Base-by-base conservation (phyloP, 2,797 vertebrate genomes). In the Anolis apletophallus region DNA sequence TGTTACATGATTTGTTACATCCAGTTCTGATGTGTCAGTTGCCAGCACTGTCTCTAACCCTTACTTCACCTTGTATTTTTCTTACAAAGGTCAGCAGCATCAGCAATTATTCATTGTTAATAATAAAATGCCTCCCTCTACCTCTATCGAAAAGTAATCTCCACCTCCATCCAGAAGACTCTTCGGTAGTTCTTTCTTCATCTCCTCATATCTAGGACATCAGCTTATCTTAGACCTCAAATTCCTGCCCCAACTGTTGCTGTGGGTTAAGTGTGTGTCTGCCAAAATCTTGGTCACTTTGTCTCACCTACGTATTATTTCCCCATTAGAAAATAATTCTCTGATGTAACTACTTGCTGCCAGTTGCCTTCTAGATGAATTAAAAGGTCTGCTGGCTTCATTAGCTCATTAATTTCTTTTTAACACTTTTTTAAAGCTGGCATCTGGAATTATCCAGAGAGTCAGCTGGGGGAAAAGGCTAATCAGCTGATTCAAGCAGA, bases 351-450 rank as follows among this genome's bases (percentile, higher is more conserved):
- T 4, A 50, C 46, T 13, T 34, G 10, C 10, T 69, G 80, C 46
- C 83, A 69, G 16, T 17, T 40, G 17, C 40, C 11, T 36, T n/a
- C 67, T 34, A 78, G 17, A 19, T 78, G 23, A 85, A 69, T 29
- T 55, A 55, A 78, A 69, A 69, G 9, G 72, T 40, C 40, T 57
- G 36, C 46, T 73, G 23, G 26, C 29, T 75, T 84, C 72, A 50
- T 84, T 84, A 50, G 55, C 72, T 21, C 10, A 32, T 40, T 64
- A 29, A 40, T 82, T 82, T 72, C 40, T 50, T 75, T 75, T 75
- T 64, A 21, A 61, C 55, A 50, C 36, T 11, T 46, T 64, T 46
- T 80, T 29, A 12, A 57, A 68, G n/a, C 9, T 5, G 64, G 29
- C 3, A 17, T 57, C 52, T 73, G 32, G 50, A 11, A 11, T 80